Percentiles rank a stretch among this genome's conserved stretches.
These are phyloP conservation scores for Drosophila dunni DNA, from an alignment of 1,140 invertebrate genomes.

Conservation along the genomic window DNA sequence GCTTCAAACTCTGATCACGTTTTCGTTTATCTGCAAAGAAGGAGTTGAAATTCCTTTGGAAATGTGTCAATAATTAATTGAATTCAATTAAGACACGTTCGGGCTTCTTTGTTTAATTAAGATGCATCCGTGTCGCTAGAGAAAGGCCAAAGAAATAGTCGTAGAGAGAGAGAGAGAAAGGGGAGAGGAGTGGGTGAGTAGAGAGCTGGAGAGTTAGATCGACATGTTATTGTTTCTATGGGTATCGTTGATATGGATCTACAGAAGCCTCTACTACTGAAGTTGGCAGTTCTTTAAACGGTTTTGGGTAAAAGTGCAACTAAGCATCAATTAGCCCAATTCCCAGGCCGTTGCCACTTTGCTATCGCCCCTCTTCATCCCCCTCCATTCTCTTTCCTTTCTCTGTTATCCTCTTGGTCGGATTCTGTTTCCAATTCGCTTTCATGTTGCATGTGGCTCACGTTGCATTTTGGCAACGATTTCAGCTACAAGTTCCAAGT, in stretches of 20 bases:
- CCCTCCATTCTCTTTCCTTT: constrained; percentile 2
- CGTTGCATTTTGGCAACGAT: constrained; percentile 73
- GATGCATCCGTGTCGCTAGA: constrained; percentile 67
- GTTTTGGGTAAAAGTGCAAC: constrained; percentile 80
- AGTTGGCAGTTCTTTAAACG: constrained; percentile 64
- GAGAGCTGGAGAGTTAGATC: background rate
- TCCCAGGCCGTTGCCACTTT: constrained; percentile 73
- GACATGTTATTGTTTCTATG: constrained; percentile 59
- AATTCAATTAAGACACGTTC: constrained; percentile 75
- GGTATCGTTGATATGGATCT: constrained; percentile 52
- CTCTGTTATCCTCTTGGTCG: constrained; percentile 32
- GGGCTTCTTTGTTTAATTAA: constrained; percentile 59
- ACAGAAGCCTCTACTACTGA: constrained; percentile 36
- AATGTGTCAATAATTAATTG: constrained; percentile 84
- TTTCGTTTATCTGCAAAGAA: constrained; percentile 46
- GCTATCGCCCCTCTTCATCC: constrained; percentile 34
- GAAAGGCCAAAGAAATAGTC: constrained; percentile 21
- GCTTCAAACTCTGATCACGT: constrained; percentile 55
- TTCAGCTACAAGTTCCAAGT: constrained; percentile 42
- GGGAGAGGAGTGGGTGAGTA: constrained; percentile 7
- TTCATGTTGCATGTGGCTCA: constrained; percentile 76
- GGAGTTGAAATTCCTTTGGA: constrained; percentile 46
- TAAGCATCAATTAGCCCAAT: constrained; percentile 83
- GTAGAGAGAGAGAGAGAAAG: constrained; percentile 4
- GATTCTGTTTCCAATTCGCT: constrained; percentile 57